A percentile compares a stretch with the other conserved stretches of the same genome.
phyloP scores from a whole-genome alignment of 2,888 invertebrate species.

The Ormyrus nitidulus region DNA sequence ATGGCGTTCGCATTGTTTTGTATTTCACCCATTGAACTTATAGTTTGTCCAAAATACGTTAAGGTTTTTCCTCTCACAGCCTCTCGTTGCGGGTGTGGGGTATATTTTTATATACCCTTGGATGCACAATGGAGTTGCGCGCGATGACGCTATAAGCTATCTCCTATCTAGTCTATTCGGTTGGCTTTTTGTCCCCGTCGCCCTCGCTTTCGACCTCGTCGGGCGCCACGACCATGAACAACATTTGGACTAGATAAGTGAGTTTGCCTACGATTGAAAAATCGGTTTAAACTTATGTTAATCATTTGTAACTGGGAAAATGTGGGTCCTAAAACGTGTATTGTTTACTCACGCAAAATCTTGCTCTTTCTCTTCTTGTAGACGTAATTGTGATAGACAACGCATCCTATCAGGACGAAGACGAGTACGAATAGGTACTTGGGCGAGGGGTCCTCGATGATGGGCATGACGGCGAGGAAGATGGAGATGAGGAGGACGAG shows the following conservation, averaged over 20 bases:
- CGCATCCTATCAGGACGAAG: constrained; percentile 83
- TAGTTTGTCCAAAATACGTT: neutral
- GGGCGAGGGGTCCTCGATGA: constrained; percentile 84
- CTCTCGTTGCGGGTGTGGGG: constrained; percentile 25
- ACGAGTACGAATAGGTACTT: constrained; percentile 86
- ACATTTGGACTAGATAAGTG: constrained; percentile 81
- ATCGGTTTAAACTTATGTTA: neutral
- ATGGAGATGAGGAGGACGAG: constrained; percentile 83
- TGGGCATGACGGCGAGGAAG: constrained; percentile 85
- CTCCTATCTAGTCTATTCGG: constrained; percentile 18
- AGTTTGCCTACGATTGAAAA: constrained; percentile 77
- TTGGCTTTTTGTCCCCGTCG: constrained; percentile 15
- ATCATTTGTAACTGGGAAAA: neutral
- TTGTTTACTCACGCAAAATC: constrained; percentile 79
- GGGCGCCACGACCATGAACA: constrained; percentile 84
- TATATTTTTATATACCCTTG: constrained; percentile 3
- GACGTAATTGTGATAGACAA: constrained; percentile 86
- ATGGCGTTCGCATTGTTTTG: constrained; percentile 13
- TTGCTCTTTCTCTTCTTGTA: constrained; percentile 82
- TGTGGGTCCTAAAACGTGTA: neutral
- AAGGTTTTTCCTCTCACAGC: constrained; percentile 39
- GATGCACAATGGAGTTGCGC: neutral
- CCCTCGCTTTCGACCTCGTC: constrained; percentile 32
- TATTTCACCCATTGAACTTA: neutral
- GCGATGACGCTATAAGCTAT: neutral